Conservation (phyloP, 2,113 vertebrate genomes). For the Parotia lawesii region DNA sequence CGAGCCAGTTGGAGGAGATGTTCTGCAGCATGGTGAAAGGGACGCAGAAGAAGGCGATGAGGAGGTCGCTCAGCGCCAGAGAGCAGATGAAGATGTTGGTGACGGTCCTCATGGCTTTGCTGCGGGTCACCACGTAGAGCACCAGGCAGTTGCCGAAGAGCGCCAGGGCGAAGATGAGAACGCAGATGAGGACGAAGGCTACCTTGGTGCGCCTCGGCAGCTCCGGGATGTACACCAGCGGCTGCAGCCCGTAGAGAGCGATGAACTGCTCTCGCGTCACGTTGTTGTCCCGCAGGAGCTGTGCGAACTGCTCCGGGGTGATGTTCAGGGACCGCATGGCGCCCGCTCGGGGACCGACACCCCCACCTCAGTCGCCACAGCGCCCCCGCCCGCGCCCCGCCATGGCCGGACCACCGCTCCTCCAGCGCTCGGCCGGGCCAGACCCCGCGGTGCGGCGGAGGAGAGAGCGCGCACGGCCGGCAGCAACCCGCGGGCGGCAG, state of each 20-base stretch:
- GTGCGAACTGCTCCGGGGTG: slow-evolving; percentile 68
- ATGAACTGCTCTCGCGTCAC: slow-evolving; percentile 76
- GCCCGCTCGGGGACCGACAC: neutral
- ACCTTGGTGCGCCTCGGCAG: slow-evolving; percentile 64
- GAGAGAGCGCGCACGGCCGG: rapidly evolving
- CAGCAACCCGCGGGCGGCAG: rapidly evolving
- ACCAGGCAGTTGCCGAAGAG: slow-evolving; percentile 76
- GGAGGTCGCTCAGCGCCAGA: slow-evolving; percentile 77
- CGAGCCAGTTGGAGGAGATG: slow-evolving; percentile 73
- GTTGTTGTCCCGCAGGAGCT: slow-evolving; percentile 72
- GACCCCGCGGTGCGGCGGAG: too few species aligned
- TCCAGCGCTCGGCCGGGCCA: neutral
- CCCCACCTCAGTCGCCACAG: neutral
- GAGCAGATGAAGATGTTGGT: slow-evolving; percentile 80
- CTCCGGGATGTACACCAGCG: slow-evolving; percentile 74
- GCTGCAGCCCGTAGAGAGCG: slow-evolving; percentile 66
- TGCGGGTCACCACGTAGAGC: slow-evolving; percentile 72
- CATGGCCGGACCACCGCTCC: neutral
- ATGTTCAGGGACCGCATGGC: slow-evolving; percentile 72
- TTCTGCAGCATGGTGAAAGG: slow-evolving; percentile 77
- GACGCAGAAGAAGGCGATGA: slow-evolving; percentile 78
- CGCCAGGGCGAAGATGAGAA: slow-evolving; percentile 71
- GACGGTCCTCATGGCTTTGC: slow-evolving; percentile 74
- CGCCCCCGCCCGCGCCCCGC: neutral
- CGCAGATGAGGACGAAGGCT: slow-evolving; percentile 64